Conservation (phyloP, 2,888 invertebrate genomes). For the Brachypterus glaber region DNA sequence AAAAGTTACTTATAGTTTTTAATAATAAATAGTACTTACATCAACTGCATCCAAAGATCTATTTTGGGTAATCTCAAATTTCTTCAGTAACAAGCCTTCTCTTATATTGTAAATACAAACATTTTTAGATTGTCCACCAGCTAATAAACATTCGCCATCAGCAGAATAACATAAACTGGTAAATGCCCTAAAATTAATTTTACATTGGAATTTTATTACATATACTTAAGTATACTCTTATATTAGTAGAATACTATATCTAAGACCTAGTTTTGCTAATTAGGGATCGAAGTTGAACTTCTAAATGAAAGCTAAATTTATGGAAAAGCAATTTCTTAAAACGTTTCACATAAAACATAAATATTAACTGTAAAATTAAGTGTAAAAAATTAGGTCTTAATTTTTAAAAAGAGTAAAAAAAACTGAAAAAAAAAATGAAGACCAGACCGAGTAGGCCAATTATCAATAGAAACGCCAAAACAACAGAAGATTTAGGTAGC, state of each 20-base stretch:
- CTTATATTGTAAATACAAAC: conserved; percentile 87
- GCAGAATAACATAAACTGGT: conserved; percentile 87
- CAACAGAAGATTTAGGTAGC: no score
- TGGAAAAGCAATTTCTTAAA: no score
- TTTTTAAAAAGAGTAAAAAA: conserved; percentile 9
- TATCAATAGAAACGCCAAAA: no score
- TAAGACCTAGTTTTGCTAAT: no score
- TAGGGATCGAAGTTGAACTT: no score
- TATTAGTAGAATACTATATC: no score
- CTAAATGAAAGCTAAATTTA: no score
- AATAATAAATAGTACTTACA: conserved; percentile 49
- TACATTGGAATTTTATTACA: no score
- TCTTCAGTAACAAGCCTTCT: conserved; percentile 77
- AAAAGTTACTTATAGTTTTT: conserved; percentile 2
- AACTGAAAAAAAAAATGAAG: conserved; percentile 5
- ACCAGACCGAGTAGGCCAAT: conserved; percentile 6
- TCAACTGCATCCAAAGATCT: conserved; percentile 87
- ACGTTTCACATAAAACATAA: no score
- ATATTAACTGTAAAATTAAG: no score
- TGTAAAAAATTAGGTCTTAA: no score
- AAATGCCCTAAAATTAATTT: conserved; percentile 61
- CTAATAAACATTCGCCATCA: conserved; percentile 82
- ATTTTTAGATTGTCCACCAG: conserved; percentile 88
- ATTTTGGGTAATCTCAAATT: conserved; percentile 91
- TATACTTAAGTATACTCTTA: no score